Evolutionary conservation across 2,113 vertebrate genomes (phyloP), one percentile per base, ranked within the genome.

Genomic region (Cheilinus undulatus): DNA sequence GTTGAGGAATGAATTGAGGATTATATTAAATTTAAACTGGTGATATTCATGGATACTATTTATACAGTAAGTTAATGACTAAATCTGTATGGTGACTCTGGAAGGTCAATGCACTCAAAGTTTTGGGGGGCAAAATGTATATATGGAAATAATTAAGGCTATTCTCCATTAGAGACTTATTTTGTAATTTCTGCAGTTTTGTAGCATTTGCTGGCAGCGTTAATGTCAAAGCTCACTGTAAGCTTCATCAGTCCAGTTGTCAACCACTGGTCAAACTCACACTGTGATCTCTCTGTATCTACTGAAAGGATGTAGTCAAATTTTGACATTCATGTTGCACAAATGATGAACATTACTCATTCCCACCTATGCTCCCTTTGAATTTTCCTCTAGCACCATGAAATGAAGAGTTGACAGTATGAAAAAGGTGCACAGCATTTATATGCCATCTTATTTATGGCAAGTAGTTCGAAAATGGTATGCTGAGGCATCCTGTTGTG

Each of bases 11-110:
- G 67, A 76, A 42, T 80, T 38, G 6, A 30, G 49, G 36, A 58
- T 48, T 49, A 70, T 53, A 32, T 67, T 53, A 78, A 14, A 43
- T 45, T 9, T 61, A n/a, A 46, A 27, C 28, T 10, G 26, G 45
- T 50, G 45, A 72, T 69, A 59, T 61, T 63, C 2, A 70, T 71
- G 19, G 46, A 13, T 48, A 19, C 7, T 73, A 36, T 46, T 65
- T 45, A 76, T 58, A 22, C 10, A 5, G 36, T 38, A 42, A 48
- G 34, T 72, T 30, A 62, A 28, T 67, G 20, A 64, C 80, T 86
- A n/a, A 61, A 61, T 75, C 50, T 72, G 50, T 42, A 42, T 3
- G 19, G 73, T 58, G 69, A 66, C 68, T 53, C 52, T 43, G 6
- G 32, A 49, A 73, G 73, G 64, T 78, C 51, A 73, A 26, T 8